Evolutionary conservation across 2,888 invertebrate species (phyloP).

Genomic region (Cynaeus angustus): DNA sequence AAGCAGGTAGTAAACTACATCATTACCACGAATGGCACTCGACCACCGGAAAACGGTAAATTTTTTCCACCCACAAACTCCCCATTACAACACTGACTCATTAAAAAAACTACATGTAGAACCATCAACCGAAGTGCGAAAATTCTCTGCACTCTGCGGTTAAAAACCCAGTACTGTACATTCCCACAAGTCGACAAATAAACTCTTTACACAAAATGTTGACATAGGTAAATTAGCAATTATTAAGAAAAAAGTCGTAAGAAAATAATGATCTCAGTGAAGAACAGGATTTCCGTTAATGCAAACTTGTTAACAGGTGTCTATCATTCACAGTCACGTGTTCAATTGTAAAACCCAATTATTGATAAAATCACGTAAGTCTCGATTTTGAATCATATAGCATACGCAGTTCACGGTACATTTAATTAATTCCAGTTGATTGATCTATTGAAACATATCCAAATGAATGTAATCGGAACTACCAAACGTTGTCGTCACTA

Average conservation of each 20-base stretch:
- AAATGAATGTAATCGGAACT: slow-evolving; percentile 5
- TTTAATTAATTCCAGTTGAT: slow-evolving; percentile 23
- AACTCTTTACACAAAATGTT: background rate
- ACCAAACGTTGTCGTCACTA: slow-evolving; percentile 11
- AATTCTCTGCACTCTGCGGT: background rate
- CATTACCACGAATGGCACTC: background rate
- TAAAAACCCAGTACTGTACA: slow-evolving; percentile 1
- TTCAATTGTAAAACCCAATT: background rate
- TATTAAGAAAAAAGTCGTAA: background rate
- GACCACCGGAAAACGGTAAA: background rate
- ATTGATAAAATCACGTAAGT: background rate
- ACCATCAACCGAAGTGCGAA: background rate
- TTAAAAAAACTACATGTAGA: background rate
- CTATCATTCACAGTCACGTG: too few relatives aligned
- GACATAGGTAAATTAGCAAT: slow-evolving; percentile 2
- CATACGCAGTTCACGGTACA: background rate
- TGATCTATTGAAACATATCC: slow-evolving; percentile 2
- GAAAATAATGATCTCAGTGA: background rate
- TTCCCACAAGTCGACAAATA: background rate
- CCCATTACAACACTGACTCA: too few relatives aligned
- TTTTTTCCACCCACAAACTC: background rate
- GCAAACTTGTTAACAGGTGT: too few relatives aligned
- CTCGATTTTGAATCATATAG: background rate
- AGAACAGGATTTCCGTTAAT: background rate
- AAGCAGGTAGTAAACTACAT: too few relatives aligned